Evolutionary conservation across 1,140 invertebrate species (phyloP).

Genomic region (Sweltsa coloradensis): DNA sequence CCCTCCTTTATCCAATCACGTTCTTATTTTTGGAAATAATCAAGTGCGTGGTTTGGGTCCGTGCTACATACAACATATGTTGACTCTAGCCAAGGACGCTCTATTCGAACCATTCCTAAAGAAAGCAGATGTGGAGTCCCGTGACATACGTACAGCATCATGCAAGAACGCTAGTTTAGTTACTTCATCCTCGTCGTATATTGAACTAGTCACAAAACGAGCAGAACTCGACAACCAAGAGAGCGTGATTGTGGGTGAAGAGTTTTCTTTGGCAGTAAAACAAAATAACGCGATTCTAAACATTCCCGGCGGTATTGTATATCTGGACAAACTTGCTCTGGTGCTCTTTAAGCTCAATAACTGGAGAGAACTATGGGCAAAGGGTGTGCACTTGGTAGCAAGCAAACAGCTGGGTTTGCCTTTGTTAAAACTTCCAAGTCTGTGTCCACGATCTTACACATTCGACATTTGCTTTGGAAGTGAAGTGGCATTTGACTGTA

Average conservation of each 20-base stretch:
- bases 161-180: too few relatives aligned
- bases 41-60: neutral
- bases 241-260: too few relatives aligned
- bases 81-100: too few relatives aligned
- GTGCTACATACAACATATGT: too few relatives aligned
- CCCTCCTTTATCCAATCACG: neutral
- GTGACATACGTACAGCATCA: too few relatives aligned
- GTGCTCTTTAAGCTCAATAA: slow-evolving; percentile 10
- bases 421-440: neutral
- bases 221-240: too few relatives aligned
- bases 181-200: too few relatives aligned
- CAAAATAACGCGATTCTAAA: too few relatives aligned
- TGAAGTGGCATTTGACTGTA: slow-evolving; percentile 17
- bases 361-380: slow-evolving; percentile 17
- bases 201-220: too few relatives aligned
- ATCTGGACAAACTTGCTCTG: slow-evolving; percentile 1
- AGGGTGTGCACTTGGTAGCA: neutral
- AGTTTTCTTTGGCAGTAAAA: too few relatives aligned
- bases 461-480: slow-evolving; percentile 29
- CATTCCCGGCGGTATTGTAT: neutral
- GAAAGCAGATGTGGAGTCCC: too few relatives aligned
- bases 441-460: slow-evolving; percentile 23
- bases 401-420: neutral
- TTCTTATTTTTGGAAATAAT: neutral
- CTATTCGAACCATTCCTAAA: too few relatives aligned